These are phyloP conservation scores for Tyto alba DNA, from an alignment of 2,113 vertebrate species.

Conservation along the genomic window DNA sequence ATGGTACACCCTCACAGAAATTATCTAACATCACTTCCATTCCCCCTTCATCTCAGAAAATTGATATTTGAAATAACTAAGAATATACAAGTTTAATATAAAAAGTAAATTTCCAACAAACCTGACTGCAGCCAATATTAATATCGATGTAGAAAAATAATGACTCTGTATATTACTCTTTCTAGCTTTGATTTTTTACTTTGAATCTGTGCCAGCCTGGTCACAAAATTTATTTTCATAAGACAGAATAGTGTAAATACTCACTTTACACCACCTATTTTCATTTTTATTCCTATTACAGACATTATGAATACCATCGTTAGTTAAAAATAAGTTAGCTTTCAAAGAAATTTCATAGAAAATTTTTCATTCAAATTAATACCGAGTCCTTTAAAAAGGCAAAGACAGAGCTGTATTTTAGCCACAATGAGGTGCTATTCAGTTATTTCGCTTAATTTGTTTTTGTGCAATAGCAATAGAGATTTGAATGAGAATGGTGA, in stretches of 20 bases:
- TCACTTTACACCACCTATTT: background rate
- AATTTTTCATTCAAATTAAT: background rate
- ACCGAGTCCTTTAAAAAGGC: background rate
- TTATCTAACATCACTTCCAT: background rate
- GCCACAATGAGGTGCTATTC: background rate
- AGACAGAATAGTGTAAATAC: background rate
- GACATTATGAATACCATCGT: background rate
- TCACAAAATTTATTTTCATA: background rate
- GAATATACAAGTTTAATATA: background rate
- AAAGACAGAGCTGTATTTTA: background rate
- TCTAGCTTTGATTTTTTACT: background rate
- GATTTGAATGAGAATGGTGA: background rate
- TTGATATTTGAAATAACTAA: background rate
- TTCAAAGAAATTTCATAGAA: background rate
- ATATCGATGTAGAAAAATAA: background rate
- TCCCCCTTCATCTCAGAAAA: background rate
- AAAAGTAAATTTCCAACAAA: background rate
- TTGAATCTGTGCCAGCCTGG: background rate
- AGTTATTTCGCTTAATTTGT: background rate
- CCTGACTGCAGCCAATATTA: background rate
- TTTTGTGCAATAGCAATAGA: background rate
- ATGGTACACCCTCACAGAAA: background rate
- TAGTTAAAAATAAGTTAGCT: background rate
- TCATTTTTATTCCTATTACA: background rate
- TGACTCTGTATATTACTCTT: background rate